phyloP scores from a whole-genome alignment of 2,113 vertebrate species.

The Phainopepla nitens region DNA sequence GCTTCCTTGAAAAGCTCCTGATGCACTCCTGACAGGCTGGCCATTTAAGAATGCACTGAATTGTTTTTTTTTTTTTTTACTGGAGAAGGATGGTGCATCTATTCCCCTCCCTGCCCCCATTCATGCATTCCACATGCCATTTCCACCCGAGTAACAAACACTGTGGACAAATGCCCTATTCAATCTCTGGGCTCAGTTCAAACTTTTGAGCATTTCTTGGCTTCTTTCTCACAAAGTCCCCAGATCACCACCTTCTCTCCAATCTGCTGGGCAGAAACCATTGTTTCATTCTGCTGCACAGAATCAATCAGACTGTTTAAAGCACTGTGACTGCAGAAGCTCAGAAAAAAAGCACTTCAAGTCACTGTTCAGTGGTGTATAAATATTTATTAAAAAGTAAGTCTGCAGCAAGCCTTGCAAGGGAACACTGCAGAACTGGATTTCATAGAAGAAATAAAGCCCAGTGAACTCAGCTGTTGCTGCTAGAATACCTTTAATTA shows the following conservation, averaged over 20 bases:
- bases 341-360: neutral
- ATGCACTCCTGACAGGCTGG: neutral
- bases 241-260: neutral
- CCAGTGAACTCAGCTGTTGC: neutral
- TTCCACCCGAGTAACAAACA: neutral
- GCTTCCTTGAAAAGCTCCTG: neutral
- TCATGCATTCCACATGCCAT: neutral
- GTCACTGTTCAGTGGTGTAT: neutral
- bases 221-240: neutral
- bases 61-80: neutral
- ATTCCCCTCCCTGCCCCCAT: neutral
- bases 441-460: neutral
- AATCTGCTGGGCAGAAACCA: neutral
- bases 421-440: neutral
- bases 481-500: neutral
- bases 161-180: neutral
- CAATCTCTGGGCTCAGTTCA: neutral
- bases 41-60: neutral
- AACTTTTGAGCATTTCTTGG: neutral
- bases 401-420: neutral
- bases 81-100: neutral
- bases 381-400: neutral
- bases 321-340: neutral
- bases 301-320: neutral
- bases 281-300: neutral